These are phyloP conservation scores for Sebastiscus albofasciatus DNA, from an alignment of 2,797 vertebrate species.

Conservation along the genomic window DNA sequence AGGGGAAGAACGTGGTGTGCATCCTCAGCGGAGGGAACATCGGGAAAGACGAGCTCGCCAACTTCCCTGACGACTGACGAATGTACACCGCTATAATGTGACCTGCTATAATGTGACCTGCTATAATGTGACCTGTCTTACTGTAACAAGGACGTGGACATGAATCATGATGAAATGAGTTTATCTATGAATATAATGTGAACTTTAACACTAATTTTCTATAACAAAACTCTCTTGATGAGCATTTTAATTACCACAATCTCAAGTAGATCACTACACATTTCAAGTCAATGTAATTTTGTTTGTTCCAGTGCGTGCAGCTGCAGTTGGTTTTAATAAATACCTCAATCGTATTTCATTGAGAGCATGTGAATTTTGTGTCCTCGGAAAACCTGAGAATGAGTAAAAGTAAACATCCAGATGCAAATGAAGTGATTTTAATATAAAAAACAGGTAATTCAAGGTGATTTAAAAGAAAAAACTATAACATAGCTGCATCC, in stretches of 20 bases:
- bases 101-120: too few species aligned
- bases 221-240: not conserved
- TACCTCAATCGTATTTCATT: not conserved
- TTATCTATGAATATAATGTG: not conserved
- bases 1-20: conserved; percentile 76
- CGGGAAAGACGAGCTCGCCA: conserved; percentile 79
- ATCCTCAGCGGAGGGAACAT: conserved; percentile 85
- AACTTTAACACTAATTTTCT: not conserved
- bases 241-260: not conserved
- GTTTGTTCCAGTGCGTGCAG: not conserved
- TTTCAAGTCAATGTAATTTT: not conserved
- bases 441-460: not conserved
- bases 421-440: not conserved
- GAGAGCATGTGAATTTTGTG: not conserved
- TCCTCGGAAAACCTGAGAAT: not conserved
- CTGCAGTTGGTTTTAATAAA: not conserved
- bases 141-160: not conserved
- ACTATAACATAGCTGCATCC: not conserved
- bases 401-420: not conserved
- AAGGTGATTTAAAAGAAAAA: not conserved
- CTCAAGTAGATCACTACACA: not conserved
- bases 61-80: conserved; percentile 70
- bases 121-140: too few species aligned
- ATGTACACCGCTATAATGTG: not conserved
- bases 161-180: not conserved